Evolutionary conservation across 2,797 vertebrate genomes (phyloP).

Genomic region (Perodicticus potto): DNA sequence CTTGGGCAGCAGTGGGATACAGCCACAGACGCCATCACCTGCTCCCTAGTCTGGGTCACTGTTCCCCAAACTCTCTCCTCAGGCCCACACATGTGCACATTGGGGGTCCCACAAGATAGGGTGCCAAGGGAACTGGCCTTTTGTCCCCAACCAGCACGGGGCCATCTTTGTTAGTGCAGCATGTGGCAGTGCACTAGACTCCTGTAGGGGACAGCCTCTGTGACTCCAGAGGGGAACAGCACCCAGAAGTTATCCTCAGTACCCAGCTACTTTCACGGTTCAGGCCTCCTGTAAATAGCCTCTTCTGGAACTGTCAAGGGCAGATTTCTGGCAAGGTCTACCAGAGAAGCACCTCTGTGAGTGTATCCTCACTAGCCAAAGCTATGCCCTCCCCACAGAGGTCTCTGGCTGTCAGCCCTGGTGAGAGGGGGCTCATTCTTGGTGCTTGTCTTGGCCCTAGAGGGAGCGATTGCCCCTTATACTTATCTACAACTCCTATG

Average conservation of each 20-base stretch:
- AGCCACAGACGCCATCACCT: neutral
- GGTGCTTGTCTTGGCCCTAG: neutral
- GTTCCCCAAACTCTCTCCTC: neutral
- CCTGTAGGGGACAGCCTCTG: neutral
- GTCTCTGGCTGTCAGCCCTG: slow-evolving; percentile 11
- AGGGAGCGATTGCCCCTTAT: neutral
- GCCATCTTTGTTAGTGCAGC: neutral
- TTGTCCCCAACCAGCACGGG: neutral
- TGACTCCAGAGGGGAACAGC: neutral
- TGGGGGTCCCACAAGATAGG: neutral
- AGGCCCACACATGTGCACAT: neutral
- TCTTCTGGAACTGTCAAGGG: neutral
- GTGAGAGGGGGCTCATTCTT: neutral
- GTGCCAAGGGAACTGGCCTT: neutral
- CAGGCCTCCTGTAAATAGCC: neutral
- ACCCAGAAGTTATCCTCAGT: neutral
- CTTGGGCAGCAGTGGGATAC: neutral
- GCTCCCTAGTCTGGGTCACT: neutral
- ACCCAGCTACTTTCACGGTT: neutral
- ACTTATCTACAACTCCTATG: neutral
- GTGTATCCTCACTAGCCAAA: neutral
- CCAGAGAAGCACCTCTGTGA: neutral
- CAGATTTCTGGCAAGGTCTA: neutral
- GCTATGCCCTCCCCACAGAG: neutral
- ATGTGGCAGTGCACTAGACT: neutral